phyloP scores from a whole-genome alignment of 2,797 vertebrate genomes.

The Pipistrellus pipistrellus region DNA sequence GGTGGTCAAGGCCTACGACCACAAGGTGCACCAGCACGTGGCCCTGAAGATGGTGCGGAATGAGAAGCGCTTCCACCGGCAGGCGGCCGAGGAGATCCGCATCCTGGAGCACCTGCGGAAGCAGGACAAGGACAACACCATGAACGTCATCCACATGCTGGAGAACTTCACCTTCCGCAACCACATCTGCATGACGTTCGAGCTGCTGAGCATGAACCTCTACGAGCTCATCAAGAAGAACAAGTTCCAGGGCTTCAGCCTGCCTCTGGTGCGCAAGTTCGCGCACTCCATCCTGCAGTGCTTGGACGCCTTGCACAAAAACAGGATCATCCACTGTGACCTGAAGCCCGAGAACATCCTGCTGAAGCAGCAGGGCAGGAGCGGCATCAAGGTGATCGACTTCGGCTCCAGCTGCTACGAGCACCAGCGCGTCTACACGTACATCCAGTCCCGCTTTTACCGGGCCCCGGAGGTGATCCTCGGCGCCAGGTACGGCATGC shows the following conservation, averaged over 20 bases:
- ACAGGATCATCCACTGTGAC: conserved; percentile 99
- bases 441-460: conserved; percentile 99
- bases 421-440: conserved; percentile 99
- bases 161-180: conserved; percentile 99
- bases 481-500: conserved; percentile 98
- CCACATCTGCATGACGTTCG: conserved; percentile 99
- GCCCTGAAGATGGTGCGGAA: conserved; percentile 99
- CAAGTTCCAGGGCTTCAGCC: conserved; percentile 99
- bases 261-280: conserved; percentile 99
- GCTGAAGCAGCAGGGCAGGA: conserved; percentile 98
- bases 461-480: conserved; percentile 98
- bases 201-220: conserved; percentile 99
- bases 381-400: conserved; percentile 99
- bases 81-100: conserved; percentile 98
- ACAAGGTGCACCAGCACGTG: conserved; percentile 96
- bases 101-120: conserved; percentile 98
- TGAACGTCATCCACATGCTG: conserved; percentile 99
- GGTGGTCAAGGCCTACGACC: conserved; percentile 98
- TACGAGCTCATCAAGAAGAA: conserved; percentile 99
- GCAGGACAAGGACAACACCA: conserved; percentile 97
- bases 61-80: conserved; percentile 98
- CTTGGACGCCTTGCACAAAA: conserved; percentile 97
- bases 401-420: conserved; percentile 99
- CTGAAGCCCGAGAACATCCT: conserved; percentile 99
- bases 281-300: conserved; percentile 99